These are phyloP conservation scores for Neomicropteryx cornuta DNA, from an alignment of 1,140 invertebrate species.

Conservation along the genomic window DNA sequence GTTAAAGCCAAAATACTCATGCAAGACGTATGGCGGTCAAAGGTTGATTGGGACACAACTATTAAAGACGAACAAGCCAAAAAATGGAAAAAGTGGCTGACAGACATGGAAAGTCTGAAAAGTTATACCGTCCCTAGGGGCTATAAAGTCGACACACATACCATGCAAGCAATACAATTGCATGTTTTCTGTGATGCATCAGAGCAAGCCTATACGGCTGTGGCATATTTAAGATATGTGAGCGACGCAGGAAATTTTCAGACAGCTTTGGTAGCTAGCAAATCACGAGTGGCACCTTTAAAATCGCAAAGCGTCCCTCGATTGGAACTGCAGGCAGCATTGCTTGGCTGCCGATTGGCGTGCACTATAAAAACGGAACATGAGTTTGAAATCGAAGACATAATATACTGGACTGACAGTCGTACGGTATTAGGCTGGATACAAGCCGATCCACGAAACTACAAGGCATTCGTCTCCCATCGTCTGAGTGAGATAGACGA, in stretches of 20 bases:
- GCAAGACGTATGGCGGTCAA: conserved; percentile 20
- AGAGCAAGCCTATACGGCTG: conserved; percentile 7
- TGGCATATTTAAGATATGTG: conserved; percentile 13
- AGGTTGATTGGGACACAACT: conserved; percentile 19
- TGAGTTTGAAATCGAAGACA: neutral
- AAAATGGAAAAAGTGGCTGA: conserved; percentile 7
- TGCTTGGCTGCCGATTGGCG: conserved; percentile 13
- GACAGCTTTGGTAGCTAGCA: conserved; percentile 5
- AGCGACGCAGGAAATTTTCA: neutral
- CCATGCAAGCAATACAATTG: conserved; percentile 1
- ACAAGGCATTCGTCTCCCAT: conserved; percentile 24
- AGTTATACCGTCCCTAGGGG: conserved; percentile 12
- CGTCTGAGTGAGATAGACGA: conserved; percentile 22
- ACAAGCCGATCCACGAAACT: conserved; percentile 9
- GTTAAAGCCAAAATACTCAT: conserved; percentile 20
- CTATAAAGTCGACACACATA: conserved; percentile 2
- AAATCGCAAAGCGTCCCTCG: conserved; percentile 17
- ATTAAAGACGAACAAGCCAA: neutral
- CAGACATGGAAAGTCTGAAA: conserved; percentile 10
- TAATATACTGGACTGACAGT: conserved; percentile 20
- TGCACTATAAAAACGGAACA: conserved; percentile 10
- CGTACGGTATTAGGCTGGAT: conserved; percentile 20
- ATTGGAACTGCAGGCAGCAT: conserved; percentile 20
- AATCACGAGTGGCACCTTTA: conserved; percentile 15
- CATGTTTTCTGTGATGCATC: conserved; percentile 9